Conservation (phyloP, 2,113 vertebrate species). For the Monopterus albus region DNA sequence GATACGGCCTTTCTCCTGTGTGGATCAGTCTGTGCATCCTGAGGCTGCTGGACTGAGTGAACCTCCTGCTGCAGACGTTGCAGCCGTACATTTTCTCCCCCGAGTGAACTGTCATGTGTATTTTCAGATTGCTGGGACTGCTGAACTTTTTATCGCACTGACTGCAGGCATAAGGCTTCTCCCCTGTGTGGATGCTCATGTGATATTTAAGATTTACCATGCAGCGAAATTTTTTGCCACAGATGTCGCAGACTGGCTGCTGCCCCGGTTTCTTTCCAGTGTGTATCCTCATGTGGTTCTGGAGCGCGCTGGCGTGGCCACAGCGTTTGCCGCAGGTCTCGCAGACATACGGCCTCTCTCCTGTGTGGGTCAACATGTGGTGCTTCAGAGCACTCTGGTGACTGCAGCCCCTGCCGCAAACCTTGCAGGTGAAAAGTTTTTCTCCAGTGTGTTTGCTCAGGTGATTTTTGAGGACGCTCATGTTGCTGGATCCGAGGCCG, state of each 20-base stretch:
- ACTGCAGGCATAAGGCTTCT: conserved; percentile 71
- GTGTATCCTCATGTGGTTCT: conserved; percentile 80
- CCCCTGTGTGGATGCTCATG: conserved; percentile 79
- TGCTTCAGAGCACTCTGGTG: conserved; percentile 80
- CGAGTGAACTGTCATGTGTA: conserved; percentile 49
- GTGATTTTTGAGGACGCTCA: conserved; percentile 34
- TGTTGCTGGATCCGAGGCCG: conserved; percentile 33
- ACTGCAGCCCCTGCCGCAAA: conserved; percentile 83
- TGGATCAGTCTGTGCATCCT: conserved; percentile 65
- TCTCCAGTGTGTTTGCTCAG: conserved; percentile 42
- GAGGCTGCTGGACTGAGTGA: conserved; percentile 52
- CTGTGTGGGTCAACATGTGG: conserved; percentile 79
- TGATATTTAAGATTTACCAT: conserved; percentile 81
- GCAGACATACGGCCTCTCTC: conserved; percentile 78
- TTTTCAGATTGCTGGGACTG: conserved; percentile 60
- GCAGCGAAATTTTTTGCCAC: conserved; percentile 78
- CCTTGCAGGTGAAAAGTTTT: conserved; percentile 71
- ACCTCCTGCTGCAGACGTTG: conserved; percentile 60
- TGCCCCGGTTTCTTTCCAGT: conserved; percentile 75
- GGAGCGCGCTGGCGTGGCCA: conserved; percentile 80
- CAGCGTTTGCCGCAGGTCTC: conserved; percentile 82
- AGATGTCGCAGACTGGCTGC: conserved; percentile 74
- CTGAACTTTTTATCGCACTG: conserved; percentile 68
- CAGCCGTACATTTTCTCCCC: conserved; percentile 62
- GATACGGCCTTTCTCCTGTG: conserved; percentile 48